Evolutionary conservation across 1,140 invertebrate genomes (phyloP), one percentile per base, ranked within the genome.

Genomic region (Mycetomoellerius zeteki): DNA sequence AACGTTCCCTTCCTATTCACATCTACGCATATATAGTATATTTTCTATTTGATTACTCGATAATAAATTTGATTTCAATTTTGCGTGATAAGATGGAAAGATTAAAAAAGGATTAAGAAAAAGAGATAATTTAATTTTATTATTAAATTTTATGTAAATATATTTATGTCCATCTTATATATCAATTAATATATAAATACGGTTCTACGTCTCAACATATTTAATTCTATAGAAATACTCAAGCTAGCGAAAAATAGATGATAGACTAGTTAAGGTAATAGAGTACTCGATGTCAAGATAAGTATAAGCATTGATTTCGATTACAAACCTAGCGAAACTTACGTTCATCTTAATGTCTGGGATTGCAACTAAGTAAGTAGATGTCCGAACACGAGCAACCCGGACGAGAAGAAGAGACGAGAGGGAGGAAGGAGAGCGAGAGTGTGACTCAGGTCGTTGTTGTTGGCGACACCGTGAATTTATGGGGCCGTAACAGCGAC

Each of bases 401-500:
- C 58, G 47, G 30, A 58, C 37, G 64, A 21, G 77, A 19, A 47
- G 24, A 43, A 73, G 69, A 69, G 75, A 27, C n/a, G 47, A 19
- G 19, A 14, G 54, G 0, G 54, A 8, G 54, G 54, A n/a, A 43
- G 62, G 65, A 77, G 89, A 86, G 81, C 3, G n/a, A 21, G 33
- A 67, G 86, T 88, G 82, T 86, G 89, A 82, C 54, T 84, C 54
- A 84, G 80, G 69, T 91, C 89, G 90, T 85, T 89, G 88, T 84
- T 87, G 92, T 91, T 78, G 90, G 64, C 87, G 90, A 89, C 82
- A 75, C 92, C 87, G 90, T 92, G 92, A 95, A 95, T 95, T 95
- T 95, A 95, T 95, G 94, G 94, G 92, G 92, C 92, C 91, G 94
- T 94, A 95, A 94, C 94, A 95, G 94, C 94, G 95, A 95, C 95